Evolutionary conservation across 2,113 vertebrate genomes (phyloP).

Genomic region (Tretioscincus oriximinensis): DNA sequence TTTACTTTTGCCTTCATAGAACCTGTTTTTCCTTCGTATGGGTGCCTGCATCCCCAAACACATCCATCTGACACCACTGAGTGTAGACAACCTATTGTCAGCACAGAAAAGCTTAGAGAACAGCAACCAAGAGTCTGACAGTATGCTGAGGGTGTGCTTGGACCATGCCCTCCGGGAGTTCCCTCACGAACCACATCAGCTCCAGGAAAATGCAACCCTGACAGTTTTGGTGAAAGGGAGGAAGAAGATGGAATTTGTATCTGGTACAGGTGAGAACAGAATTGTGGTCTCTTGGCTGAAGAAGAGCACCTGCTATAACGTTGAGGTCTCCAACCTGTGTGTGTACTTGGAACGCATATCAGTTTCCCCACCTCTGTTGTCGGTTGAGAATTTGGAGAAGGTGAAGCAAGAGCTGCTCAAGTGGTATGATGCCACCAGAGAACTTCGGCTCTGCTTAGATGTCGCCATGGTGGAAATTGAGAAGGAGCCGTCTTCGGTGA

Average conservation of each 20-base stretch:
- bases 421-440: constrained; percentile 8
- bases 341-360: constrained; percentile 17
- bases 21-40: constrained; percentile 21
- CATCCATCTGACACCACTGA: constrained; percentile 6
- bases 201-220: constrained; percentile 24
- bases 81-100: constrained; percentile 11
- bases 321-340: constrained; percentile 14
- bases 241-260: constrained; percentile 27
- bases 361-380: neutral
- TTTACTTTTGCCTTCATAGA: neutral
- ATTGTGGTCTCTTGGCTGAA: constrained; percentile 14
- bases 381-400: constrained; percentile 19
- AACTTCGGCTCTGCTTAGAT: constrained; percentile 9
- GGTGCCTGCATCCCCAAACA: constrained; percentile 32
- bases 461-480: constrained; percentile 12
- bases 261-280: constrained; percentile 18
- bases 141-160: constrained; percentile 21
- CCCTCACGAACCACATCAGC: neutral
- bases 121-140: neutral
- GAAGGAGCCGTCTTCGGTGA: constrained; percentile 14
- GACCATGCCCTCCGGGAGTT: constrained; percentile 19
- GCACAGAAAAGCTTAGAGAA: constrained; percentile 2
- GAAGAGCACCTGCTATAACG: constrained; percentile 5
- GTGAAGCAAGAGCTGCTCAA: constrained; percentile 15
- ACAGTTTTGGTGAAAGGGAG: constrained; percentile 15